Base-by-base conservation (phyloP, 2,797 vertebrate genomes). In the Spinus olivaceus region DNA sequence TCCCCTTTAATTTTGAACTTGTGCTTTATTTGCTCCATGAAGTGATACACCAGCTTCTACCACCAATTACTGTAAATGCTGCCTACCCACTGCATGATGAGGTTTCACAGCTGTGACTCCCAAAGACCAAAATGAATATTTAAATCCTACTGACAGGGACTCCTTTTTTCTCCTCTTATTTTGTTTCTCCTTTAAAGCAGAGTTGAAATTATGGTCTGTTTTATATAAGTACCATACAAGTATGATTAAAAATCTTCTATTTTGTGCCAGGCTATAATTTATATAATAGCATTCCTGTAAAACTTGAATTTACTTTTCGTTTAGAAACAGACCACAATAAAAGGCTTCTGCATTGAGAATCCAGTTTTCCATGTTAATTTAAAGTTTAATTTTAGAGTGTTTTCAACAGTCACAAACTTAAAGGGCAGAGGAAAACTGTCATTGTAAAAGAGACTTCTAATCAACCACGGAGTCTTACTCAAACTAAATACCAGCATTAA, bases 291-390 rank as follows among this genome's bases (percentile, higher is more conserved):
- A 82, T 92, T 91, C 79, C 74, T 73, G 71, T 92, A 96, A 93
- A 95, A 88, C 32, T 82, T 92, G 66, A 90, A 90, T 92, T 90
- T 73, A 88, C 79, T 88, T 96, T 96, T 91, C 67, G 81, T 84
- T 91, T 92, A 77, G 60, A 86, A 86, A 76, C 44, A 88, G 56
- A 59, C 82, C 88, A 84, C 70, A 94, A 77, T 57, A 92, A 91
- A 94, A 93, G 60, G 44, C 7, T 83, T 74, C 65, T 74, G 27
- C 73, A 81, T 14, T 49, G 46, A 74, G 37, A 94, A 87, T 77
- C 24, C 33, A 74, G 44, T 47, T 92, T 85, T 84, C 65, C 73
- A 30, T 67, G 15, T 71, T 64, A 78, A 94, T 93, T 83, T 64
- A 14, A 91, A 79, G 27, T 86, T 93, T 78, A 80, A 89, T 84